Evolutionary conservation across 1,140 invertebrate species (phyloP).

Genomic region (Tribolium castaneum): DNA sequence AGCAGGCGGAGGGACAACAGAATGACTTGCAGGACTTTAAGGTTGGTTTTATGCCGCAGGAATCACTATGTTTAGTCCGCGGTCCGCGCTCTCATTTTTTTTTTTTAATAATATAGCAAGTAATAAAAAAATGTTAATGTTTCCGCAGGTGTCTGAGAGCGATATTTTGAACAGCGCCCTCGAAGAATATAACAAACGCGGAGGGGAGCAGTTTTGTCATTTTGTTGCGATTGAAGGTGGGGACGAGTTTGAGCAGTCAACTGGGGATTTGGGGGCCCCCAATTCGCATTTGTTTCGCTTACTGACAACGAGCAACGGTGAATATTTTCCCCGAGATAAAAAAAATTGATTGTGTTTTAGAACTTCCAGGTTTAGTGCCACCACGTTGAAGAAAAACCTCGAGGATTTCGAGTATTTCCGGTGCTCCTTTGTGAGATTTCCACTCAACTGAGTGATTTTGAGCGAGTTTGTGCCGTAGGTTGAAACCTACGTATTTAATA

Average conservation of each 20-base stretch:
- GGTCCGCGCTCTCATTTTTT: neutral
- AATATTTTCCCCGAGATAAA: neutral
- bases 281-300: slow-evolving; percentile 56
- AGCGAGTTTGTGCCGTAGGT: slow-evolving; percentile 48
- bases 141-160: slow-evolving; percentile 39
- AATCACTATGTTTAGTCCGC: neutral
- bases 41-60: neutral
- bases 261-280: slow-evolving; percentile 46
- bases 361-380: slow-evolving; percentile 53
- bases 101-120: no score
- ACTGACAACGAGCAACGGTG: slow-evolving; percentile 56
- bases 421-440: slow-evolving; percentile 49
- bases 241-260: slow-evolving; percentile 50
- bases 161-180: slow-evolving; percentile 45
- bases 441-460: slow-evolving; percentile 45
- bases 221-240: slow-evolving; percentile 50
- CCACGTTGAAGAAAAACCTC: slow-evolving; percentile 54
- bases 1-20: neutral
- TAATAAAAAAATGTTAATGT: no score
- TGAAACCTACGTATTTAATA: slow-evolving; percentile 50
- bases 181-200: slow-evolving; percentile 46
- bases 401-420: slow-evolving; percentile 27
- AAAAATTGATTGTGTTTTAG: neutral
- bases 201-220: slow-evolving; percentile 54
- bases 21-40: slow-evolving; percentile 13